Conservation (phyloP, 2,888 invertebrate genomes). For the Platycheirus albimanus region DNA sequence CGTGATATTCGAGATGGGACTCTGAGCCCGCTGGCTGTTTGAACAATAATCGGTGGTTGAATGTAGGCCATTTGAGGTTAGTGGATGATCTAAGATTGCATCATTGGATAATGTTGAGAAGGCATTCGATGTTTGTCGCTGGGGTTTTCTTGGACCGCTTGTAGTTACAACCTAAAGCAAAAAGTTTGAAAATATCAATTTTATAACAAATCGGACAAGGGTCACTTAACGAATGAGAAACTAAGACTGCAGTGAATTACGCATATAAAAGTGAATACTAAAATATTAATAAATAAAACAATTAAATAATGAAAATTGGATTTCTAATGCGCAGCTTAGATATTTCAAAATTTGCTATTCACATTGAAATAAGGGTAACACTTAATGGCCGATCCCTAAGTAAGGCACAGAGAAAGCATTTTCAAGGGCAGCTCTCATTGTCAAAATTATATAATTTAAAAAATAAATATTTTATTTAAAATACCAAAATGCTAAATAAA, state of each 20-base stretch:
- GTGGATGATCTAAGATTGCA: slow-evolving; percentile 66
- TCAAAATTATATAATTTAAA: neutral
- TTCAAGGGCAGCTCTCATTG: neutral
- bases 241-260: slow-evolving; percentile 66
- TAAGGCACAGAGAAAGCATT: neutral
- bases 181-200: slow-evolving; percentile 3
- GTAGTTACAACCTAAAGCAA: slow-evolving; percentile 88
- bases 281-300: slow-evolving; percentile 47
- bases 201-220: neutral
- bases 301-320: slow-evolving; percentile 24
- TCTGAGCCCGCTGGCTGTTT: slow-evolving; percentile 81
- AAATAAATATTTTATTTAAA: neutral
- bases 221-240: neutral
- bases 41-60: slow-evolving; percentile 41
- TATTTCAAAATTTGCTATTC: slow-evolving; percentile 5
- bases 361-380: slow-evolving; percentile 6
- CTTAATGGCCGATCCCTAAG: neutral
- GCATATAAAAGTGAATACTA: slow-evolving; percentile 62
- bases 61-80: slow-evolving; percentile 79
- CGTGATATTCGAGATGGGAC: slow-evolving; percentile 83
- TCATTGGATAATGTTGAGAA: slow-evolving; percentile 82
- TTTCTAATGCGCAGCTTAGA: neutral
- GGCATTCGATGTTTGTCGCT: slow-evolving; percentile 84
- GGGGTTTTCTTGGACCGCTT: slow-evolving; percentile 91
- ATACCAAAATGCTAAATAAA: neutral